phyloP scores from a whole-genome alignment of 2,113 vertebrate genomes.

The Raja brachyura region DNA sequence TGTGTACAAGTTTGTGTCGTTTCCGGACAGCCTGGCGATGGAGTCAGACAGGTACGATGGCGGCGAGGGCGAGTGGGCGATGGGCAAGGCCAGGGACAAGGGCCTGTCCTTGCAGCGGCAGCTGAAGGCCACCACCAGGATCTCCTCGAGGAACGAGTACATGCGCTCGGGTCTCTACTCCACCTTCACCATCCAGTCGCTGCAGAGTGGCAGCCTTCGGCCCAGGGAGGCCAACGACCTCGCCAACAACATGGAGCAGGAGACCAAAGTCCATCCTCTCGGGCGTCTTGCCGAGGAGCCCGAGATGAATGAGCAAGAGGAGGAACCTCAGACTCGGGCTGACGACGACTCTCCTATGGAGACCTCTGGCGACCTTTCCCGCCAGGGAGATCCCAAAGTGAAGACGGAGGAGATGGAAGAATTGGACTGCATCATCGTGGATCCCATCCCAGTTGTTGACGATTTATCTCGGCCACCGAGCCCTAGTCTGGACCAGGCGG shows the following conservation, averaged over 20 bases:
- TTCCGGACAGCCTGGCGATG: constrained; percentile 21
- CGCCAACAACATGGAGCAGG: neutral
- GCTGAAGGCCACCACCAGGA: neutral
- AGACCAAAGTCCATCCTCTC: neutral
- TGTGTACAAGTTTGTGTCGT: constrained; percentile 40
- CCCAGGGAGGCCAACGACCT: neutral
- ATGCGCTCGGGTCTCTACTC: constrained; percentile 31
- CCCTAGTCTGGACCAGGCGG: neutral
- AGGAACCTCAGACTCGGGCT: neutral
- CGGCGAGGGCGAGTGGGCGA: neutral
- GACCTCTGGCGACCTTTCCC: neutral
- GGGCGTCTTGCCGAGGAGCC: neutral
- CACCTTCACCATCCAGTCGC: constrained; percentile 19
- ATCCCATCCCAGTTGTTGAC: neutral
- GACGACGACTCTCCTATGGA: neutral
- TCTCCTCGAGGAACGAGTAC: constrained; percentile 9
- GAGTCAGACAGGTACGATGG: neutral
- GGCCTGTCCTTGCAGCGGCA: neutral
- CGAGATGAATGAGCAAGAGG: neutral
- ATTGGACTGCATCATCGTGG: neutral
- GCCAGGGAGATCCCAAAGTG: constrained; percentile 1
- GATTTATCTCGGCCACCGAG: neutral
- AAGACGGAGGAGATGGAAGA: neutral
- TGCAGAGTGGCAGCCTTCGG: neutral
- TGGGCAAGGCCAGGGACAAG: neutral